Conservation (phyloP, 1,140 invertebrate species). For the Sesamia nonagrioides region DNA sequence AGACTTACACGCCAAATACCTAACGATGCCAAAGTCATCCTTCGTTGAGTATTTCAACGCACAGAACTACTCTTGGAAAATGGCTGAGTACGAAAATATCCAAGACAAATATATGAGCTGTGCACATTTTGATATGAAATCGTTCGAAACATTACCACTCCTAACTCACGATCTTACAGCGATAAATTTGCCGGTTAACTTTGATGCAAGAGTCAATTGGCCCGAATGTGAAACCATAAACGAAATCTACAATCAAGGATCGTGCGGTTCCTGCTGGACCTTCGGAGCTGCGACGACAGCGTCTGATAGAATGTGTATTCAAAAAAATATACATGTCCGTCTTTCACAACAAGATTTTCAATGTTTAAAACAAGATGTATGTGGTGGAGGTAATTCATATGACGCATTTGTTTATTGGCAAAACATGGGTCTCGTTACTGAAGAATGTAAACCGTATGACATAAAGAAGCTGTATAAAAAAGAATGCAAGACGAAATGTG, state of each 20-base stretch:
- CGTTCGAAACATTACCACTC: background rate
- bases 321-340: slow-evolving; percentile 88
- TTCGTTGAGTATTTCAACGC: slow-evolving; percentile 51
- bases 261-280: slow-evolving; percentile 91
- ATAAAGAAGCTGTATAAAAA: slow-evolving; percentile 89
- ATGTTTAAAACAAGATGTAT: slow-evolving; percentile 93
- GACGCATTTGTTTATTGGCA: slow-evolving; percentile 89
- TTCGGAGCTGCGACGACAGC: slow-evolving; percentile 96
- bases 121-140: too few relatives aligned
- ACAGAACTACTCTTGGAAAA: slow-evolving; percentile 36
- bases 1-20: slow-evolving; percentile 43
- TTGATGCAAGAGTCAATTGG: slow-evolving; percentile 93
- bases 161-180: background rate
- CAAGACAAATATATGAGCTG: background rate
- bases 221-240: slow-evolving; percentile 92
- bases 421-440: slow-evolving; percentile 91
- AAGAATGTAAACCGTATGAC: slow-evolving; percentile 90
- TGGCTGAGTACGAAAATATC: background rate
- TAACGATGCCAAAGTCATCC: slow-evolving; percentile 16
- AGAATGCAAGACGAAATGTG: slow-evolving; percentile 91
- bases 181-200: slow-evolving; percentile 90
- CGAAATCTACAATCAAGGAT: slow-evolving; percentile 91
- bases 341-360: slow-evolving; percentile 88
- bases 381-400: slow-evolving; percentile 93
- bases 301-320: slow-evolving; percentile 95